Evolutionary conservation across 2,797 vertebrate genomes (phyloP).

Genomic region (Salmo trutta): DNA sequence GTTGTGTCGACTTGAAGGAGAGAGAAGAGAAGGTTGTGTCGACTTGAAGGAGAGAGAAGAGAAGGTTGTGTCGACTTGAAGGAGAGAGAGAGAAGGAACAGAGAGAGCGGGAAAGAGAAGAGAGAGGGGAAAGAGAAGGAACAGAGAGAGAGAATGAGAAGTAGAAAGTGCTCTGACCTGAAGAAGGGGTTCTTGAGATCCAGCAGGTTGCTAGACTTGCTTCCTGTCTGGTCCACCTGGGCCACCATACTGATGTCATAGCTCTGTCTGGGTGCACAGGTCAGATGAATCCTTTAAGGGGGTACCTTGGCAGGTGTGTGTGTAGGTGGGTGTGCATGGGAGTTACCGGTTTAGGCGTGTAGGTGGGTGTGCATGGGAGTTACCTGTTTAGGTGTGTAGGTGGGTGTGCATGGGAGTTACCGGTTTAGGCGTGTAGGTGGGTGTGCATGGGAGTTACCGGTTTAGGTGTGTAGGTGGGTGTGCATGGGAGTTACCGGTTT

Average conservation of each 20-base stretch:
- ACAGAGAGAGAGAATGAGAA: not conserved
- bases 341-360: not conserved
- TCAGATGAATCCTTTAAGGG: not conserved
- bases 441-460: too few species aligned
- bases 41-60: too few species aligned
- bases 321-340: not conserved
- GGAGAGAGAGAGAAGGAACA: too few species aligned
- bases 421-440: too few species aligned
- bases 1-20: too few species aligned
- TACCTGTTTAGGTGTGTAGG: not conserved
- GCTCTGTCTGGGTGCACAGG: constrained; percentile 68
- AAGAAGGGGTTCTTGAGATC: constrained; percentile 83
- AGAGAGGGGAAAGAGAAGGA: too few species aligned
- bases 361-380: not conserved
- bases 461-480: too few species aligned
- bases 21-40: too few species aligned
- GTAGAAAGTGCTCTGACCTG: constrained; percentile 56
- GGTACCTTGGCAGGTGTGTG: not conserved
- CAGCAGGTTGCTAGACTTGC: constrained; percentile 80
- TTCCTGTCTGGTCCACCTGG: constrained; percentile 81
- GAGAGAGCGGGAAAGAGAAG: too few species aligned
- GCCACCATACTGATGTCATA: constrained; percentile 83
- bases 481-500: too few species aligned
- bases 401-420: too few species aligned
- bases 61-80: too few species aligned